Conservation (phyloP, 2,797 vertebrate genomes). For the Schizopygopsis malacanthus region DNA sequence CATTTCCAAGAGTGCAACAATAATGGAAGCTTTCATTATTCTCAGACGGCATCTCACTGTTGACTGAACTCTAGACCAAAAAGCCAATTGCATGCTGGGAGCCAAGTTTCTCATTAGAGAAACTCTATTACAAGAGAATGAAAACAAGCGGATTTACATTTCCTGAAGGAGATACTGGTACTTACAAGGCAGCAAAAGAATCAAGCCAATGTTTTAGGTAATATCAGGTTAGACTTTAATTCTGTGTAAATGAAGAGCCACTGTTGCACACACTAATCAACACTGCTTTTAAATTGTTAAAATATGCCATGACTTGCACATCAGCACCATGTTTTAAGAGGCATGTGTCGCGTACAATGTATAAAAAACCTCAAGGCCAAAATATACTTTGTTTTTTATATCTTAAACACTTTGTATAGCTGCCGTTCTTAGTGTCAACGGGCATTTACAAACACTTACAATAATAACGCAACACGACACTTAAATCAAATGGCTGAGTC, state of each 20-base stretch:
- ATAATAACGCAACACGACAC: neutral
- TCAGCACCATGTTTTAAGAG: too few relatives aligned
- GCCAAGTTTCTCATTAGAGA: conserved; percentile 41
- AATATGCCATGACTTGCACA: neutral
- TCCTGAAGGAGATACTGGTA: neutral
- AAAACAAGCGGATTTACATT: conserved; percentile 10
- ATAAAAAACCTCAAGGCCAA: neutral
- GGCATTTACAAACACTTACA: neutral
- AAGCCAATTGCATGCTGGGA: conserved; percentile 36
- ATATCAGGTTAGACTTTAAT: conserved; percentile 4
- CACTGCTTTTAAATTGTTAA: neutral
- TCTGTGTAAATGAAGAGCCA: neutral
- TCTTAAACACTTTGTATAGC: neutral
- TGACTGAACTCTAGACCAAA: conserved; percentile 32
- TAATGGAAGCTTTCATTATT: conserved; percentile 24
- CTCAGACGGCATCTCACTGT: conserved; percentile 10
- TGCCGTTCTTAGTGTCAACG: neutral
- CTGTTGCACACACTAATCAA: neutral
- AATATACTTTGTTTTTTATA: neutral
- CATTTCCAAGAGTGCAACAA: neutral
- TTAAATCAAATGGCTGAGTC: neutral
- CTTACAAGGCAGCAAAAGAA: neutral
- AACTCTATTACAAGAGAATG: conserved; percentile 40
- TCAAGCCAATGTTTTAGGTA: neutral
- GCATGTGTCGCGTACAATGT: neutral